Conservation (phyloP, 2,888 invertebrate genomes). For the Drosophila anomalata region DNA sequence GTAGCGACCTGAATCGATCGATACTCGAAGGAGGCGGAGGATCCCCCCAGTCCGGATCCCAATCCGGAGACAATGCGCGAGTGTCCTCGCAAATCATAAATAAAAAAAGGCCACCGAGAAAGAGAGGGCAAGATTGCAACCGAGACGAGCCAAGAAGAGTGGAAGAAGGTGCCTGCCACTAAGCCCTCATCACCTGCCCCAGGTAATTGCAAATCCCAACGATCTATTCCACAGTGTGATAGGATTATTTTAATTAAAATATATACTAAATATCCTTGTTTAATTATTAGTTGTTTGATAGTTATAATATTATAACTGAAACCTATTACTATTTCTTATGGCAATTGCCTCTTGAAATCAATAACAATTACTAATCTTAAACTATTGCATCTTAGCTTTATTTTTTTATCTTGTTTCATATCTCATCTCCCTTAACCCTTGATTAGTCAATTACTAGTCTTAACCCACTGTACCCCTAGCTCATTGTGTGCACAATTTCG, state of each 20-base stretch:
- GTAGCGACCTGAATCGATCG: constrained; percentile 12
- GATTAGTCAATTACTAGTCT: neutral
- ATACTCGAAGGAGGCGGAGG: constrained; percentile 17
- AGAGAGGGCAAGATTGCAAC: constrained; percentile 31
- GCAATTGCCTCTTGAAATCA: no score
- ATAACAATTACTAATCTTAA: no score
- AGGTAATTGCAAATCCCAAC: constrained; percentile 55
- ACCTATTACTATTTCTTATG: no score
- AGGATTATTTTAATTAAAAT: neutral
- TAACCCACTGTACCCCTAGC: constrained; percentile 57
- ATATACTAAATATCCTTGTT: no score
- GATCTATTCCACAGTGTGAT: constrained; percentile 41
- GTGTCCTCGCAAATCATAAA: constrained; percentile 78
- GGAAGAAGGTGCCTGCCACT: constrained; percentile 22
- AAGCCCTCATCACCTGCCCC: constrained; percentile 46
- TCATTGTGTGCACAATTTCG: constrained; percentile 76
- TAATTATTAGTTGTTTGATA: no score
- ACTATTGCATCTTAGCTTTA: no score
- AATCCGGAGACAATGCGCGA: constrained; percentile 33
- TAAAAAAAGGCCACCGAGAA: constrained; percentile 47
- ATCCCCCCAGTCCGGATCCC: constrained; percentile 25
- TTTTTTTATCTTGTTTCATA: no score
- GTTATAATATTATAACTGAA: no score
- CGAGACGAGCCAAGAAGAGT: constrained; percentile 1
- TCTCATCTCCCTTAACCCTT: neutral